Conservation (phyloP, 2,113 vertebrate species). For the Verasper variegatus region DNA sequence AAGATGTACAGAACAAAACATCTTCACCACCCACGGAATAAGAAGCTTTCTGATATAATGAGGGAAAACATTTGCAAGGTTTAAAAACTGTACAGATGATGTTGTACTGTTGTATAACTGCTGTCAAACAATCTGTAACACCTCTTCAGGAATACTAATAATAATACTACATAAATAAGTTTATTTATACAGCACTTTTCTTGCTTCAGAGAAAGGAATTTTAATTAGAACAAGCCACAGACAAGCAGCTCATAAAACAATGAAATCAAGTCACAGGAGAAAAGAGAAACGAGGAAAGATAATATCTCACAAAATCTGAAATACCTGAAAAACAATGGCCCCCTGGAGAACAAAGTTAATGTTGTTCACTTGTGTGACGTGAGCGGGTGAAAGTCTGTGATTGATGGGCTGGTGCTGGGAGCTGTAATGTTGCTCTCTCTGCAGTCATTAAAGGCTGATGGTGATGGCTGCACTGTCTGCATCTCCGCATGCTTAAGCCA, state of each 20-base stretch:
- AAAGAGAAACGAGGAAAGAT: neutral
- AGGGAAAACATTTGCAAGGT: too few species aligned
- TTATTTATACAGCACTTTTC: too few species aligned
- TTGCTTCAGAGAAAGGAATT: too few species aligned
- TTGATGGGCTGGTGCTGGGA: constrained; percentile 22
- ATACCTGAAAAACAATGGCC: neutral
- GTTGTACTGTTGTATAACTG: neutral
- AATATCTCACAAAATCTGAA: neutral
- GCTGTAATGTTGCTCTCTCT: constrained; percentile 59
- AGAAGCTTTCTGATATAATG: too few species aligned
- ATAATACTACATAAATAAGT: too few species aligned
- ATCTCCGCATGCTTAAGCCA: constrained; percentile 49
- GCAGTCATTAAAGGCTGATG: constrained; percentile 53
- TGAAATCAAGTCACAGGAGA: too few species aligned
- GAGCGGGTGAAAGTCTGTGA: constrained; percentile 13
- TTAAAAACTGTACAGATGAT: too few species aligned
- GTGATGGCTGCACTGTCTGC: constrained; percentile 47
- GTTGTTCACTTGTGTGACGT: constrained; percentile 18
- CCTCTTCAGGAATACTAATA: neutral
- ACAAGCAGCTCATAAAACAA: too few species aligned
- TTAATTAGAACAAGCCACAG: too few species aligned
- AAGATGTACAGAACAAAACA: too few species aligned
- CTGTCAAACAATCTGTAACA: neutral
- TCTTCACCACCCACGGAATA: too few species aligned
- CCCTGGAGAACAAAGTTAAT: neutral